Evolutionary conservation across 2,797 vertebrate genomes (phyloP).

Genomic region (Toxotes lorentzi): DNA sequence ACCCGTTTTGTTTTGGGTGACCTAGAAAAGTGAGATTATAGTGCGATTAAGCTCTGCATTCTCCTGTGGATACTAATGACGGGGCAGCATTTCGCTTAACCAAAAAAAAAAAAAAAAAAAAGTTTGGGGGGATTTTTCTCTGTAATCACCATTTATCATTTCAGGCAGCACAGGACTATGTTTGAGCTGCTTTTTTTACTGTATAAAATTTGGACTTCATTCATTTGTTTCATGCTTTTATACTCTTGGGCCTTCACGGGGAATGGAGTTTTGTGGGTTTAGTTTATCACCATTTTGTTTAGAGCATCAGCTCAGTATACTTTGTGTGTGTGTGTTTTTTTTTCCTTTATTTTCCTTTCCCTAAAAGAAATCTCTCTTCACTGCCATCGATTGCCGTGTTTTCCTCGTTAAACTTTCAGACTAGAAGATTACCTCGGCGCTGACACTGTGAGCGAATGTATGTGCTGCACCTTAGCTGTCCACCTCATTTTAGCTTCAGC

Average conservation of each 20-base stretch:
- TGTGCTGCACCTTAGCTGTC: slow-evolving; percentile 67
- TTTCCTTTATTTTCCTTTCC: slow-evolving; percentile 15
- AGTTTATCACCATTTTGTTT: slow-evolving; percentile 49
- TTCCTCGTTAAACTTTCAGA: slow-evolving; percentile 67
- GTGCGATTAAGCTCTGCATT: slow-evolving; percentile 63
- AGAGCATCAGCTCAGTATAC: slow-evolving; percentile 17
- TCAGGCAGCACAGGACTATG: slow-evolving; percentile 56
- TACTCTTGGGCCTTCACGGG: slow-evolving; percentile 29
- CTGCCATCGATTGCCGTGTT: slow-evolving; percentile 63
- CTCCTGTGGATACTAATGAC: slow-evolving; percentile 58
- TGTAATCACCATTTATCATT: slow-evolving; percentile 66
- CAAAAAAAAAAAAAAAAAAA: slow-evolving; percentile 16
- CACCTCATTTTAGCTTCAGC: slow-evolving; percentile 71
- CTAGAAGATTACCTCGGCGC: slow-evolving; percentile 54
- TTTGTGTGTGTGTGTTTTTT: slow-evolving; percentile 17
- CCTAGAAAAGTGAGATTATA: slow-evolving; percentile 79
- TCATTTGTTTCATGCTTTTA: slow-evolving; percentile 37
- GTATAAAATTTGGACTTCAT: slow-evolving; percentile 43
- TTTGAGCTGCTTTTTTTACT: slow-evolving; percentile 20
- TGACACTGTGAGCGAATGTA: slow-evolving; percentile 55
- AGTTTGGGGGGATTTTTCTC: slow-evolving; percentile 33
- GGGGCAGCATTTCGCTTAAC: slow-evolving; percentile 48
- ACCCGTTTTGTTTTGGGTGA: slow-evolving; percentile 64
- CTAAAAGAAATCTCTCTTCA: slow-evolving; percentile 36
- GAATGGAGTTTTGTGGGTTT: slow-evolving; percentile 35